A percentile compares a stretch with the other conserved stretches of the same genome.
Evolutionary conservation across 2,113 vertebrate species (phyloP).

Genomic region (Murina feae): DNA sequence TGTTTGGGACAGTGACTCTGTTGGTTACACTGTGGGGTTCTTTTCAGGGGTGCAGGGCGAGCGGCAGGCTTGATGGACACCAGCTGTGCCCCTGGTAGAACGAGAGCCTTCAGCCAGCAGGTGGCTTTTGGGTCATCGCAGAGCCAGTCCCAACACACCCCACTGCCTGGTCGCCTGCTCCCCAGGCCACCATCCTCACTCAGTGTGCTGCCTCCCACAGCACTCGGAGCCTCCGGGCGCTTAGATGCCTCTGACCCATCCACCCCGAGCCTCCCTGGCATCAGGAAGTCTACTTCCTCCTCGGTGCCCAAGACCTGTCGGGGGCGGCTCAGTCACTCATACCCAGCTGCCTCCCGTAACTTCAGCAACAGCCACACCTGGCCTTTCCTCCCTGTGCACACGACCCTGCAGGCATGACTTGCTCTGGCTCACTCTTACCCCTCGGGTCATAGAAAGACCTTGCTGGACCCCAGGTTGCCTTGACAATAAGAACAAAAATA

Average conservation of each 20-base stretch:
- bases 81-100: not conserved
- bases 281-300: not conserved
- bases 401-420: no score
- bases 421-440: no score
- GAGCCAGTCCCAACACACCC: rapidly evolving
- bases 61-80: not conserved
- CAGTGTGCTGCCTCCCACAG: not conserved
- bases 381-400: no score
- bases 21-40: no score
- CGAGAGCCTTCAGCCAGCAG: not conserved
- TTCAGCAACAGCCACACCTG: no score
- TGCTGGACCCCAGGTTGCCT: no score
- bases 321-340: not conserved
- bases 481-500: no score
- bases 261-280: no score
- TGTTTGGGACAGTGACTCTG: not conserved
- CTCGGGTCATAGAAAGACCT: no score
- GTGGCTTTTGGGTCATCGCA: not conserved
- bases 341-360: not conserved
- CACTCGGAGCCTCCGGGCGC: rapidly evolving
- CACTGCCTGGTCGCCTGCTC: no score
- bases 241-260: not conserved
- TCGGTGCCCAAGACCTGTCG: not conserved
- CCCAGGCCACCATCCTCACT: not conserved
- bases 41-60: not conserved